phyloP scores from a whole-genome alignment of 2,113 vertebrate genomes.

The Macroglossus sobrinus region DNA sequence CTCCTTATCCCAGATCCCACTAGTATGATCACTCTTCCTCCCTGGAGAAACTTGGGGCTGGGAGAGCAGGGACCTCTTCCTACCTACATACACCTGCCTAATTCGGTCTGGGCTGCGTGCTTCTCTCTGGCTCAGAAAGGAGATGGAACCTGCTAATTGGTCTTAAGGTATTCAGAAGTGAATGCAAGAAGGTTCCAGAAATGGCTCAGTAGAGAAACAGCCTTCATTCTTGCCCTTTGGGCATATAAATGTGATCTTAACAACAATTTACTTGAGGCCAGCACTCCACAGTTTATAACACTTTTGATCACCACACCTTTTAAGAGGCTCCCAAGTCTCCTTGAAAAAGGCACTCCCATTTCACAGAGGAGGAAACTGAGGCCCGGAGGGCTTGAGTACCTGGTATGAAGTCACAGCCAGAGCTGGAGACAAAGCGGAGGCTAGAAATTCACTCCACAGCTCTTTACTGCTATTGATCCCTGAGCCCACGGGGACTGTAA shows the following conservation, averaged over 20 bases:
- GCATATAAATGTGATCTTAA: background rate
- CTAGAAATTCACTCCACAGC: background rate
- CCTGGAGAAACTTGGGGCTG: background rate
- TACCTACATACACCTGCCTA: background rate
- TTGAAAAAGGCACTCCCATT: background rate
- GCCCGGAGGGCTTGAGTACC: background rate
- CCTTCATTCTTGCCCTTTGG: background rate
- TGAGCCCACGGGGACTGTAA: background rate
- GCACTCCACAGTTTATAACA: background rate
- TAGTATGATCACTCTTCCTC: background rate
- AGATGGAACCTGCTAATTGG: background rate
- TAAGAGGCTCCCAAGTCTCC: background rate
- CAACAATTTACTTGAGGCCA: background rate
- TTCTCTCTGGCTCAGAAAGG: background rate
- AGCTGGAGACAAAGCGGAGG: background rate
- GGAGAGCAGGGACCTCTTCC: background rate
- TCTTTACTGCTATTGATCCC: background rate
- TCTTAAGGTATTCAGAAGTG: background rate
- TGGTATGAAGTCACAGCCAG: background rate
- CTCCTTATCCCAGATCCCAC: background rate
- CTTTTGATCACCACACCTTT: background rate
- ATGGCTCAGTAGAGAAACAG: background rate
- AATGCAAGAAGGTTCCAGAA: slow-evolving; percentile 24
- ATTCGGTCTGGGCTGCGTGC: background rate
- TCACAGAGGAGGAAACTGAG: background rate